These are phyloP conservation scores for Teleiodes luculella DNA, from an alignment of 2,888 invertebrate species.

Conservation along the genomic window DNA sequence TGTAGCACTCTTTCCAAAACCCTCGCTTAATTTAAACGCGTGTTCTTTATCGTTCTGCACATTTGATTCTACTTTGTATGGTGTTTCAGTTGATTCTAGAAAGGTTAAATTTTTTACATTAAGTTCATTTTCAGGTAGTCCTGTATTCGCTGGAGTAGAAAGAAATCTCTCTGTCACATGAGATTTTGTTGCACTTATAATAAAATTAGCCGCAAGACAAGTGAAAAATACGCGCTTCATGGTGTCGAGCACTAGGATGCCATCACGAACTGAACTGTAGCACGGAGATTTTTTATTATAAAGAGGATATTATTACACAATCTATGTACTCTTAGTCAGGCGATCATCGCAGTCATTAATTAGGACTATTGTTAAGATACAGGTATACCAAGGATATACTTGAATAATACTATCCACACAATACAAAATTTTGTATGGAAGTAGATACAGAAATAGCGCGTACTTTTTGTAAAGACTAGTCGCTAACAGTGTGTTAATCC, in stretches of 20 bases:
- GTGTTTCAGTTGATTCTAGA: not conserved
- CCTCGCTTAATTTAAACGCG: slow-evolving; percentile 5
- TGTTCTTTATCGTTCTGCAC: not conserved
- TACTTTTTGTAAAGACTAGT: not conserved
- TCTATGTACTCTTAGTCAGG: slow-evolving; percentile 29
- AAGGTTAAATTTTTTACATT: not conserved
- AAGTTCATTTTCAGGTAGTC: not conserved
- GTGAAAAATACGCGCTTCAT: slow-evolving; percentile 39
- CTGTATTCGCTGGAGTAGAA: not conserved
- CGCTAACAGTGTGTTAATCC: not conserved
- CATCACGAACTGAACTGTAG: slow-evolving; percentile 36
- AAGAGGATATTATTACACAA: slow-evolving; percentile 43
- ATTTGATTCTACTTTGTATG: not conserved
- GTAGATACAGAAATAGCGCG: not conserved
- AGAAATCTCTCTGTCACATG: not conserved
- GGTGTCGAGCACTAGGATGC: slow-evolving; percentile 17
- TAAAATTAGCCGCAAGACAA: slow-evolving; percentile 21
- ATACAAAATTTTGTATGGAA: no score
- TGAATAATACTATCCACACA: no score
- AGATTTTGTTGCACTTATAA: slow-evolving; percentile 27
- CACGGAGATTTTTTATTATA: slow-evolving; percentile 38
- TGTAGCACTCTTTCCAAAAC: not conserved
- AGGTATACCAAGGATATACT: not conserved
- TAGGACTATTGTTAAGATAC: slow-evolving; percentile 19
- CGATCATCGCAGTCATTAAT: slow-evolving; percentile 37